phyloP scores from a whole-genome alignment of 1,140 invertebrate genomes.

The Drosophila bocqueti region DNA sequence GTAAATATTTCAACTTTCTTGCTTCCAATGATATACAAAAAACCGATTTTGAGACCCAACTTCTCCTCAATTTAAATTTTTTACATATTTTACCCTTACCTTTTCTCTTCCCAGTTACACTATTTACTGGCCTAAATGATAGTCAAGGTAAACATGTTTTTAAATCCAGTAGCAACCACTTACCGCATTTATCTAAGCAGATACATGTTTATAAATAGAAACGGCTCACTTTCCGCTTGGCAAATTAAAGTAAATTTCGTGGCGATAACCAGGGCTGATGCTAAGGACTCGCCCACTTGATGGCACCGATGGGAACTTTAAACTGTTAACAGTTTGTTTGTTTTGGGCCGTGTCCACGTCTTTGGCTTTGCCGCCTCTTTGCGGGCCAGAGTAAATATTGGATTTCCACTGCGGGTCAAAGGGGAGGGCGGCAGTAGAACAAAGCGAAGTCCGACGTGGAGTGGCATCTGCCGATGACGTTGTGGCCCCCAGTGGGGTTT shows the following conservation, averaged over 20 bases:
- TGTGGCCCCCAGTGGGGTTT: background rate
- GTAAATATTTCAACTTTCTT: too few species aligned
- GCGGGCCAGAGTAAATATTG: slow-evolving; percentile 63
- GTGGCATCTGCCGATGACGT: slow-evolving; percentile 45
- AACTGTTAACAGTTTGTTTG: slow-evolving; percentile 61
- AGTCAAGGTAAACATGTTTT: background rate
- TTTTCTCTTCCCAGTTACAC: too few species aligned
- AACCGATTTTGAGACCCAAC: too few species aligned
- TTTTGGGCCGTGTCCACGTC: slow-evolving; percentile 56
- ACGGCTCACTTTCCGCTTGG: background rate
- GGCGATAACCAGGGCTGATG: background rate
- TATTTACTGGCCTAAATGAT: background rate
- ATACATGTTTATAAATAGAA: slow-evolving; percentile 5
- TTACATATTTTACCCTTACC: too few species aligned
- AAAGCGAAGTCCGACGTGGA: slow-evolving; percentile 8
- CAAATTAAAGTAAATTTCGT: slow-evolving; percentile 24
- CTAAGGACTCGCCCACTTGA: background rate
- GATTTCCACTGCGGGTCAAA: slow-evolving; percentile 18
- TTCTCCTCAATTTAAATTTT: too few species aligned
- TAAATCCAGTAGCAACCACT: background rate
- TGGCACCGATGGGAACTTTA: slow-evolving; percentile 23
- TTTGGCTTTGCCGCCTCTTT: slow-evolving; percentile 60
- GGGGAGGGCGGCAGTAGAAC: slow-evolving; percentile 23
- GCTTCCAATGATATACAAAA: too few species aligned
- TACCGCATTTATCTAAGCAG: background rate